These are phyloP conservation scores for Phaethornis superciliosus DNA, from an alignment of 2,113 vertebrate genomes.

Conservation along the genomic window DNA sequence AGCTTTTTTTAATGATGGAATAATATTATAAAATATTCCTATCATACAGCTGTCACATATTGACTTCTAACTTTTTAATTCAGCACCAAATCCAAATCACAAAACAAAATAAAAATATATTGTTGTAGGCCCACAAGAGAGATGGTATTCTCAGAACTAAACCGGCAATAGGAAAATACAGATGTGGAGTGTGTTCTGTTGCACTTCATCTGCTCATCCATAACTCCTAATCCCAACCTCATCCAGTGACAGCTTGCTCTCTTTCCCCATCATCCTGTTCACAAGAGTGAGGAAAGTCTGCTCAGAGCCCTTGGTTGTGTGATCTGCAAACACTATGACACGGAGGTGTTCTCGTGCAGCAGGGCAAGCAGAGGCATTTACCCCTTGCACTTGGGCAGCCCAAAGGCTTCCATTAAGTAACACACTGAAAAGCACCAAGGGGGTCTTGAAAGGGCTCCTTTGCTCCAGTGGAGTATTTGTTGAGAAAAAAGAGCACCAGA, in stretches of 20 bases:
- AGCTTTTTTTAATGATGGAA: not conserved
- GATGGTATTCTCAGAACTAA: not conserved
- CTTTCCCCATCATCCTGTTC: not conserved
- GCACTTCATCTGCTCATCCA: not conserved
- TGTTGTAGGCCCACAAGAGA: not conserved
- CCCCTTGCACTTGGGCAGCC: not conserved
- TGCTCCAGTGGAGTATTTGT: not conserved
- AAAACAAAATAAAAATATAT: not conserved
- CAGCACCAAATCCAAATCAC: not conserved
- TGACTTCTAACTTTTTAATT: not conserved
- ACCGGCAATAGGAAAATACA: not conserved
- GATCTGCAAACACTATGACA: not conserved
- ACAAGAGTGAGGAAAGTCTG: not conserved
- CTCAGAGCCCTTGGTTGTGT: not conserved
- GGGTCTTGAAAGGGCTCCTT: not conserved
- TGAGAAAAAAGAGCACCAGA: not conserved
- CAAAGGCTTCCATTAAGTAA: not conserved
- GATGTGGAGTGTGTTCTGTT: not conserved
- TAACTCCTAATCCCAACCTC: not conserved
- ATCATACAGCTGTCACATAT: not conserved
- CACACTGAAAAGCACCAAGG: not conserved
- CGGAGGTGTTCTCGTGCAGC: not conserved
- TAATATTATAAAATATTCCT: not conserved
- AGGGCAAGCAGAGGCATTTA: not conserved
- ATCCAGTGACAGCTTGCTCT: not conserved